phyloP scores from a whole-genome alignment of 2,113 vertebrate genomes.

The Eurystomus gularis region DNA sequence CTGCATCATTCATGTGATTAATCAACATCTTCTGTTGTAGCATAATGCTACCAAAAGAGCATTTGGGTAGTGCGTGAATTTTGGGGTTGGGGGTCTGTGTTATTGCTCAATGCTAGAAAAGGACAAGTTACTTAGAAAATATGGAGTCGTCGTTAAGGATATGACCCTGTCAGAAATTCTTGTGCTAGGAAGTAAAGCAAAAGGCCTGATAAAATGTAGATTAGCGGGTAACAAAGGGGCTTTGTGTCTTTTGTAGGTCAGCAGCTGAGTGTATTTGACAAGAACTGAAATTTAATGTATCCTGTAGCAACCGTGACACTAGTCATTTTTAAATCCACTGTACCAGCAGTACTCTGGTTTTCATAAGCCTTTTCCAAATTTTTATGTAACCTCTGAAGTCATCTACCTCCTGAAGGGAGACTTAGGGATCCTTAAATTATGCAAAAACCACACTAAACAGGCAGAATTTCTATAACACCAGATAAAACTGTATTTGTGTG shows the following conservation, averaged over 20 bases:
- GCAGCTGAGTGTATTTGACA: constrained; percentile 54
- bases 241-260: constrained; percentile 68
- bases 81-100: not conserved
- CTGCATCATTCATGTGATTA: not conserved
- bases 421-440: not conserved
- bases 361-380: not conserved
- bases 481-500: not conserved
- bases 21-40: not conserved
- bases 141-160: not conserved
- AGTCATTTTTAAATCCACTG: constrained; percentile 2
- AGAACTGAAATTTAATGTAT: constrained; percentile 64
- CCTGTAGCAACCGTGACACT: constrained; percentile 45
- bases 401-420: not conserved
- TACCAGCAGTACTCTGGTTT: not conserved
- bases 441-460: not conserved
- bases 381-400: not conserved
- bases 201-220: constrained; percentile 56
- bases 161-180: constrained; percentile 8
- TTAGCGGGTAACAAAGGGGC: constrained; percentile 59
- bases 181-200: constrained; percentile 27
- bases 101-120: rapidly evolving
- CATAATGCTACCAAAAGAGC: not conserved
- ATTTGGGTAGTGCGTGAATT: not conserved
- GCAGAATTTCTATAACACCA: not conserved
- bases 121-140: not conserved